Conservation (phyloP, 2,797 vertebrate species). For the Hydrocynus forskahlii region DNA sequence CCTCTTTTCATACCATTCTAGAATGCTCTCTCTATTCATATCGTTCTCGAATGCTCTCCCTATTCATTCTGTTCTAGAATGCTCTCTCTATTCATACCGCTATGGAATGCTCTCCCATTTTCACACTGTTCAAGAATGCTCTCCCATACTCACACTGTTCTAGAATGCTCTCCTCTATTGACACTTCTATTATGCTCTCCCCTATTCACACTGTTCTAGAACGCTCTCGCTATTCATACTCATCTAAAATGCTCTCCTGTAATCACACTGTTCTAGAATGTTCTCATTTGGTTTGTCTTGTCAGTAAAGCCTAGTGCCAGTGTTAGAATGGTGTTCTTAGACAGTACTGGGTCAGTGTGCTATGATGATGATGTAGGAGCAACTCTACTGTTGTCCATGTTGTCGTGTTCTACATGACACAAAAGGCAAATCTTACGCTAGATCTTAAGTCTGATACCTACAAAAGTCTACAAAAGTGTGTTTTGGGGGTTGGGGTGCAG, state of each 20-base stretch:
- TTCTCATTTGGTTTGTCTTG: background rate
- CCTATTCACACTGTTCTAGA: background rate
- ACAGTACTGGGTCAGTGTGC: background rate
- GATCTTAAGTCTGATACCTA: background rate
- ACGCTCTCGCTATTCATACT: background rate
- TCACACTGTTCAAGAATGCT: background rate
- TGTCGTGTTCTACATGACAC: too few species aligned
- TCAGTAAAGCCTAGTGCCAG: background rate
- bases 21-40: too few species aligned
- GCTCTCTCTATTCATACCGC: background rate
- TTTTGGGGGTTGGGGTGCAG: conserved; percentile 61
- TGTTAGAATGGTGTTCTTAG: background rate
- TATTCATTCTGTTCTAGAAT: too few species aligned
- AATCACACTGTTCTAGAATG: background rate
- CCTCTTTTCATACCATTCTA: too few species aligned
- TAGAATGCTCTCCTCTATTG: background rate
- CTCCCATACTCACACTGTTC: background rate
- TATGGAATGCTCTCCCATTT: too few species aligned
- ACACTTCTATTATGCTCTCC: background rate
- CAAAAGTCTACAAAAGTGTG: background rate
- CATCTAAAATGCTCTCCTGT: background rate
- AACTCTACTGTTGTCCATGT: background rate
- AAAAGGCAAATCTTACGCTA: background rate
- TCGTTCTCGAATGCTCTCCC: too few species aligned
- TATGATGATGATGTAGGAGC: background rate